Conservation (phyloP, 2,113 vertebrate genomes). For the Sialia sialis region DNA sequence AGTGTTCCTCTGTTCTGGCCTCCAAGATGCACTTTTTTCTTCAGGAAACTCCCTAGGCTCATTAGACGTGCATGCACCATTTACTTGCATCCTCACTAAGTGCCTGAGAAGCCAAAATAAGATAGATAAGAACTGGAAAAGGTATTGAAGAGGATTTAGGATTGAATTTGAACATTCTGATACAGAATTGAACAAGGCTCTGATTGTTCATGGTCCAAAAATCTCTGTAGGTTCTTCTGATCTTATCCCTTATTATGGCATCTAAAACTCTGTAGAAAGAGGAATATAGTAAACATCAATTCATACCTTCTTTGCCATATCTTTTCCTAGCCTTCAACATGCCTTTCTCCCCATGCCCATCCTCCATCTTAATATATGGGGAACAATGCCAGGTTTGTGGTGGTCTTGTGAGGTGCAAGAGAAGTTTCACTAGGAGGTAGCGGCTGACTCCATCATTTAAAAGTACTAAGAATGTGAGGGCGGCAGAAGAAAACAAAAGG, state of each 20-base stretch:
- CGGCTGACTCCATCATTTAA: not conserved
- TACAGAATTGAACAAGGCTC: not conserved
- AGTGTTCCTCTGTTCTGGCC: not conserved
- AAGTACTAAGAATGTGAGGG: not conserved
- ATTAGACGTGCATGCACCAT: not conserved
- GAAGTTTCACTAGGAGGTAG: not conserved
- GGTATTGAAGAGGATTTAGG: not conserved
- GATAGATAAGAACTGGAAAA: not conserved
- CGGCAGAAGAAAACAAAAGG: not conserved
- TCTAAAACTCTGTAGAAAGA: not conserved
- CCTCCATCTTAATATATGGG: not conserved
- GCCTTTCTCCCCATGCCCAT: fast-evolving
- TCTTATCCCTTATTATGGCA: not conserved
- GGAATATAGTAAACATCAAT: not conserved
- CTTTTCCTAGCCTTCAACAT: not conserved
- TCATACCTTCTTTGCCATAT: fast-evolving
- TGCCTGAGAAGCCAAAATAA: not conserved
- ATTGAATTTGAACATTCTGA: not conserved
- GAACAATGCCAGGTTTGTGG: not conserved
- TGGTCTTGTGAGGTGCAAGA: not conserved
- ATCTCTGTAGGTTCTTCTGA: not conserved
- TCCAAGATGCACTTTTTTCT: not conserved
- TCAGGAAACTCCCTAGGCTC: not conserved
- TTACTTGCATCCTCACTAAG: not conserved
- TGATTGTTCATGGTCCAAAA: not conserved